These are phyloP conservation scores for Ammodytes dubius DNA, from an alignment of 2,113 vertebrate genomes.

Conservation along the genomic window DNA sequence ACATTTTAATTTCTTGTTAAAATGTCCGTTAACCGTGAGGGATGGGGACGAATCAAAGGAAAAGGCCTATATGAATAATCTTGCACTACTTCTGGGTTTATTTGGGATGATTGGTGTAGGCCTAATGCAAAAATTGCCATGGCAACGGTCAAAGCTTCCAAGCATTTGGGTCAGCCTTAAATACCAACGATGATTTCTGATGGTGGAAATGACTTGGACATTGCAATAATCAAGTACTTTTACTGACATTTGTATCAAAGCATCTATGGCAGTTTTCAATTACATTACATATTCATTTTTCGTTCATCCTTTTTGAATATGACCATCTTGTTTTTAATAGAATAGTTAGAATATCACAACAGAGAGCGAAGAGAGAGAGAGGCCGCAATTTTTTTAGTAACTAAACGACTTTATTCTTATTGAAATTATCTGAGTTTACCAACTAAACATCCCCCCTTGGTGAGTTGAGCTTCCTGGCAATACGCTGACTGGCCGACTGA, in stretches of 20 bases:
- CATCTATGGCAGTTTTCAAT: not conserved
- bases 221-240: not conserved
- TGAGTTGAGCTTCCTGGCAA: slow-evolving; percentile 71
- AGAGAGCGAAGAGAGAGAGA: not conserved
- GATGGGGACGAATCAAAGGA: no score
- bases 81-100: no score
- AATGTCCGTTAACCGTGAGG: no score
- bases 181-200: not conserved
- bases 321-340: no score
- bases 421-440: slow-evolving; percentile 68
- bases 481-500: slow-evolving; percentile 44
- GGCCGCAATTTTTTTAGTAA: slow-evolving; percentile 26
- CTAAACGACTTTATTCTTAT: slow-evolving; percentile 64
- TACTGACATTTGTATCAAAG: not conserved
- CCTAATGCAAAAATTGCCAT: no score
- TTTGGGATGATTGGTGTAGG: no score
- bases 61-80: no score
- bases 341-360: no score
- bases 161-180: no score
- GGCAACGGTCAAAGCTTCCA: no score
- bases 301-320: not conserved
- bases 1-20: no score
- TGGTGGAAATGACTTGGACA: not conserved
- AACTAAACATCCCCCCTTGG: slow-evolving; percentile 58
- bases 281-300: not conserved